Percentiles rank a stretch among this genome's conserved stretches.
These are phyloP conservation scores for Limnephilus lunatus DNA, from an alignment of 2,888 invertebrate genomes.

Conservation along the genomic window DNA sequence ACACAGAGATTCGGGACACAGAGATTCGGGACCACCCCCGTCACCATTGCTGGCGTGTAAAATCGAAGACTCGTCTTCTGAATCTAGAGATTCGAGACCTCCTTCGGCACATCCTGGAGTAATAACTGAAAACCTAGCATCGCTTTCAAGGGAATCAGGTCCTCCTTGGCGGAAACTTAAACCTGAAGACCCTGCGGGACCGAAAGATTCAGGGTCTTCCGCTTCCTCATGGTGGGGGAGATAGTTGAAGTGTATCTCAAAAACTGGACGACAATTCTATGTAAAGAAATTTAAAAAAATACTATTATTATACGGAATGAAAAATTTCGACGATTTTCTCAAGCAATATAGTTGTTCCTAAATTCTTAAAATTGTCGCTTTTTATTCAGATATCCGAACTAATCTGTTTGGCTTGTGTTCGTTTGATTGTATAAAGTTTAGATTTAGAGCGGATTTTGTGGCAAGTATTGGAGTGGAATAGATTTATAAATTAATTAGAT, in stretches of 20 bases:
- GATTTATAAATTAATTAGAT: background rate
- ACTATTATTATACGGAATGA: background rate
- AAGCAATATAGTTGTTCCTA: too few relatives aligned
- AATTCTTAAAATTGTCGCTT: background rate
- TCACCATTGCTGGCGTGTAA: background rate
- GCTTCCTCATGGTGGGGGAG: background rate
- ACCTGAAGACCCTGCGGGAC: background rate
- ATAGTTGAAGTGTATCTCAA: background rate
- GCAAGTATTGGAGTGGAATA: background rate
- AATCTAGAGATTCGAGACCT: background rate
- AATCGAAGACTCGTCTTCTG: background rate
- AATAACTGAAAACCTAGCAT: background rate
- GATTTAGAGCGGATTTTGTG: background rate
- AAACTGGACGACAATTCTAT: background rate
- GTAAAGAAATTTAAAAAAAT: background rate
- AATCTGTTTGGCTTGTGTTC: background rate
- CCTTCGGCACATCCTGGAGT: background rate
- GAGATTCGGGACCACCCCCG: background rate
- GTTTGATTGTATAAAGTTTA: background rate
- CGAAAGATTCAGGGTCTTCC: background rate
- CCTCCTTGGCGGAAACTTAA: background rate
- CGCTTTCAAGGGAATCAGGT: background rate
- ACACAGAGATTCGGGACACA: too few relatives aligned
- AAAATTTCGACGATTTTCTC: background rate
- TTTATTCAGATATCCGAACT: background rate